Evolutionary conservation across 2,113 vertebrate genomes (phyloP), one percentile per base, ranked within the genome.

Genomic region (Ellobius talpinus): DNA sequence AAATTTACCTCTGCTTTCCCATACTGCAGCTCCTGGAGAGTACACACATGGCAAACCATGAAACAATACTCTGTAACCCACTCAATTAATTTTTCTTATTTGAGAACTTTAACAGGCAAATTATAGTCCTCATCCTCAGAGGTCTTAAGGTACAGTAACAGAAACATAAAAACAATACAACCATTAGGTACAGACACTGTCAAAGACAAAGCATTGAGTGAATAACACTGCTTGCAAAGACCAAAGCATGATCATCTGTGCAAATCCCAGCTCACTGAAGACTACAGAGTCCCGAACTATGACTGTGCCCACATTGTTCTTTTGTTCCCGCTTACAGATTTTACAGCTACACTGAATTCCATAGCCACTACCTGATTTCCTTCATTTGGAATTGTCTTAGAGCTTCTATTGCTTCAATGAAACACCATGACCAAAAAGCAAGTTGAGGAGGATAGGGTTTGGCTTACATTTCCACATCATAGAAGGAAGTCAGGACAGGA

Each of bases 81-180:
- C 65, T 73, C 39, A 61, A 23, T 26, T 52, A 58, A 36, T 68
- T 50, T 74, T 78, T 77, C 72, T 85, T 91, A 88, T 70, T 31
- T 73, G 76, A 78, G 11, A 88, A 89, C n/a, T 73, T 89, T 50
- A 89, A n/a, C 19, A 52, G 24, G 42, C 33, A 89, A 95, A 74
- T 58, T 31, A 85, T 24, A 77, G 36, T 76, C 21, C 5, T 52
- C 47, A 74, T 61, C 7, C 92, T 89, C 24, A 66, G 50, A 50
- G 13, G 47, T 70, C 50, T 87, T 58, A 73, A 87, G 61, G 13
- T 93, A 19, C 84, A 89, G 19, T 2, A 78, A 66, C 0, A 77
- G 29, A 95, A 84, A 65, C 19, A 72, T 7, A 58, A 88, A 89
- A 90, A 36, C 16, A 78, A 79, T 17, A n/a, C 16, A 90, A 36